These are phyloP conservation scores for Lutjanus erythropterus DNA, from an alignment of 2,113 vertebrate genomes.

Conservation along the genomic window DNA sequence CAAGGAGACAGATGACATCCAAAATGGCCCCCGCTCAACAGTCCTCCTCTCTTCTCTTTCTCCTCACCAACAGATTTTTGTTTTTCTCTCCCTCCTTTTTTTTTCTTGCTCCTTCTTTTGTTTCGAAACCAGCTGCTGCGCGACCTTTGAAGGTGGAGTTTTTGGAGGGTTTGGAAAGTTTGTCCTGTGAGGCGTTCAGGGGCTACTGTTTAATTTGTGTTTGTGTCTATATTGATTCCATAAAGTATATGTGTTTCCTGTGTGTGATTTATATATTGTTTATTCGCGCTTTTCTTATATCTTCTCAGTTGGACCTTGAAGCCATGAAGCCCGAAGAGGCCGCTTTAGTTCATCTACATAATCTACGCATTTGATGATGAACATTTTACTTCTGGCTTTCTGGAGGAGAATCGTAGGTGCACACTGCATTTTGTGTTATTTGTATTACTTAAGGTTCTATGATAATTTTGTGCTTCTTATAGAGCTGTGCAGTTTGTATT, in stretches of 20 bases:
- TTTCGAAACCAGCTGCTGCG: slow-evolving; percentile 90
- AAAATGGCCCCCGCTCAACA: slow-evolving; percentile 94
- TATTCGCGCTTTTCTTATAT: background rate
- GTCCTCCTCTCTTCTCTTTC: slow-evolving; percentile 87
- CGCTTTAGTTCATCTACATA: background rate
- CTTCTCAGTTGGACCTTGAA: background rate
- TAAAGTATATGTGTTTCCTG: slow-evolving; percentile 44
- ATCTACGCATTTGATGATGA: background rate
- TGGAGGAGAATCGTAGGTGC: no score
- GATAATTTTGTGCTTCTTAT: no score
- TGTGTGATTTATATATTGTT: slow-evolving; percentile 38
- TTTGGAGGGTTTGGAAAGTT: slow-evolving; percentile 22
- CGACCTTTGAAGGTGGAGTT: slow-evolving; percentile 71
- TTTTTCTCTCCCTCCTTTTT: slow-evolving; percentile 61
- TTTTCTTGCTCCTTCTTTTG: slow-evolving; percentile 86
- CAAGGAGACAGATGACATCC: slow-evolving; percentile 99
- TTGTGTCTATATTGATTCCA: slow-evolving; percentile 54
- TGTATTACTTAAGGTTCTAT: no score
- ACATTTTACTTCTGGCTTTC: slow-evolving; percentile 2
- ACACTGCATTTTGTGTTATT: no score
- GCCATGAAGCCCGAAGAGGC: background rate
- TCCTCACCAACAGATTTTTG: slow-evolving; percentile 83
- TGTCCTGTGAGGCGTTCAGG: background rate
- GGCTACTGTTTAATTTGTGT: slow-evolving; percentile 17
- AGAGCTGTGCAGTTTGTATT: no score